Evolutionary conservation across 2,797 vertebrate species (phyloP).

Genomic region (Melanogrammus aeglefinus): DNA sequence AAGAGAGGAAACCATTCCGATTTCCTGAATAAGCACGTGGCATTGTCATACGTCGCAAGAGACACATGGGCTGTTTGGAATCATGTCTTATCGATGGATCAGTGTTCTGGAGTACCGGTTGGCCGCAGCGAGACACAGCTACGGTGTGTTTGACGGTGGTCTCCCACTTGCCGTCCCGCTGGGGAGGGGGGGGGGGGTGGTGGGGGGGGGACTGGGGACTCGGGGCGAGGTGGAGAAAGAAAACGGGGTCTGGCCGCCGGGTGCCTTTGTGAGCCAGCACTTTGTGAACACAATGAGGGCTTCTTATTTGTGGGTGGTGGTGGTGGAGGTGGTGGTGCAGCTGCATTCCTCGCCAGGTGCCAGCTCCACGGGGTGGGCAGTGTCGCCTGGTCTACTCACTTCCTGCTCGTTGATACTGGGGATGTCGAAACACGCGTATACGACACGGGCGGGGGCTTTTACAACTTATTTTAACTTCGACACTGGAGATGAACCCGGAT

Average conservation of each 20-base stretch:
- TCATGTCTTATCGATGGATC: background rate
- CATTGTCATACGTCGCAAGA: background rate
- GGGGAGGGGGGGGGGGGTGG: slow-evolving; percentile 37
- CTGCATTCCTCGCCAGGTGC: slow-evolving; percentile 45
- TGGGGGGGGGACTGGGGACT: slow-evolving; percentile 43
- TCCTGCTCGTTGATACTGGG: background rate
- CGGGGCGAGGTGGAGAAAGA: slow-evolving; percentile 57
- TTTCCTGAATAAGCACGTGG: background rate
- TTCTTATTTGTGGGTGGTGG: slow-evolving; percentile 50
- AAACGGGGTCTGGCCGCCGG: slow-evolving; percentile 53
- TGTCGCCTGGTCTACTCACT: background rate
- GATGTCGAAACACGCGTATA: background rate
- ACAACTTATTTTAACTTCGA: background rate
- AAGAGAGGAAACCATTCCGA: background rate
- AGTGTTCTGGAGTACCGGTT: background rate
- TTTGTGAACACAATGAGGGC: slow-evolving; percentile 64
- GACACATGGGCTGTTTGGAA: background rate
- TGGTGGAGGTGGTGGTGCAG: slow-evolving; percentile 21
- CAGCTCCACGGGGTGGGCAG: background rate
- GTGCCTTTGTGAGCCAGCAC: slow-evolving; percentile 69
- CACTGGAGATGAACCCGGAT: background rate
- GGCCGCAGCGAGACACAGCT: background rate
- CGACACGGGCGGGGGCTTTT: background rate
- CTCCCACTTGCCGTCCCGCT: too few relatives aligned
- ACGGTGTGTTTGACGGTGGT: background rate